Conservation (phyloP, 2,113 vertebrate genomes). For the Sakesphorus luctuosus region DNA sequence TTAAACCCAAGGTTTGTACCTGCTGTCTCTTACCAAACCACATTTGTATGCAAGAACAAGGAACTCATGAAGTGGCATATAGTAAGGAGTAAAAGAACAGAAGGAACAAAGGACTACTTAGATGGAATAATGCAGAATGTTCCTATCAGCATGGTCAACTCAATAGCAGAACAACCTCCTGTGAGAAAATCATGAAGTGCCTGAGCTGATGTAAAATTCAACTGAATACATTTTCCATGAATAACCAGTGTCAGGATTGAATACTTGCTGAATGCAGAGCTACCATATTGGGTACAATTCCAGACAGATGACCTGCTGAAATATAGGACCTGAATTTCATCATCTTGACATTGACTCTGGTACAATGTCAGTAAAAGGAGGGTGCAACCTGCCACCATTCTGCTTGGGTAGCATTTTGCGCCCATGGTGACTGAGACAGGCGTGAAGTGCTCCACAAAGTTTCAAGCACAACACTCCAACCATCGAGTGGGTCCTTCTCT, state of each 20-base stretch:
- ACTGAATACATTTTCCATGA: neutral
- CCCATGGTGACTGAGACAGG: neutral
- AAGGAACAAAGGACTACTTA: neutral
- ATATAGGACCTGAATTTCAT: neutral
- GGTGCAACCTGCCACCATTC: neutral
- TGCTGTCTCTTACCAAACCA: neutral
- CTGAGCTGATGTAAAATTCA: neutral
- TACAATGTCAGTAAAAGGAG: neutral
- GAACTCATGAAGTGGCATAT: neutral
- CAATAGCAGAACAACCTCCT: neutral
- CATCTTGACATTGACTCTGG: neutral
- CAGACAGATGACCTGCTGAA: neutral
- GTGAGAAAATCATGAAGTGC: neutral
- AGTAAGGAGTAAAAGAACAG: neutral
- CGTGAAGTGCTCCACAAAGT: neutral
- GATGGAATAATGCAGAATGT: neutral
- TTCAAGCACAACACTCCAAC: neutral
- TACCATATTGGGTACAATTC: neutral
- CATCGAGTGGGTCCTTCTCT: neutral
- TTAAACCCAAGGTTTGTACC: neutral
- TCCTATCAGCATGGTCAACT: neutral
- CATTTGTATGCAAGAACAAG: accelerated
- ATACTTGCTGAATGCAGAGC: neutral
- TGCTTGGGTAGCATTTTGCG: neutral
- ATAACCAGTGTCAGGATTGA: neutral